Conservation (phyloP, 2,113 vertebrate genomes). For the Dunckerocampus dactyliophorus region DNA sequence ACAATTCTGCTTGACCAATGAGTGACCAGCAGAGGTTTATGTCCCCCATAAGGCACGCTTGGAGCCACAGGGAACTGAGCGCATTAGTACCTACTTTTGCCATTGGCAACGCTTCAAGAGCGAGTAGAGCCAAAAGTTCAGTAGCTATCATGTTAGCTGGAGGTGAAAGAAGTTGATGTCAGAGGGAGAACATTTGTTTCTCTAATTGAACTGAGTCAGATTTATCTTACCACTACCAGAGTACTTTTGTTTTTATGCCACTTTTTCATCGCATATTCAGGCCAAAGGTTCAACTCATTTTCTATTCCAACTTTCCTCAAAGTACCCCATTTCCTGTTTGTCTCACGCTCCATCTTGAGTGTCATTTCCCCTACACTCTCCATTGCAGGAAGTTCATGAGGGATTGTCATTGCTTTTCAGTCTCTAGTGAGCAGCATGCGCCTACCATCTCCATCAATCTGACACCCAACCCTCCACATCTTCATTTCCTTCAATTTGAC, state of each 20-base stretch:
- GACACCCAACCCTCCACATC: neutral
- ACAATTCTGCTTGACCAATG: no score
- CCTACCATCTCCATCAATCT: neutral
- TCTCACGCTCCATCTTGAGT: constrained; percentile 2
- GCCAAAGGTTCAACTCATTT: neutral
- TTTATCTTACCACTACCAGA: neutral
- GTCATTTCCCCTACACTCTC: neutral
- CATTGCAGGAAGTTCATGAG: neutral
- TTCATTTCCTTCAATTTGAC: neutral
- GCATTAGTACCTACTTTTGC: no score
- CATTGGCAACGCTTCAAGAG: no score
- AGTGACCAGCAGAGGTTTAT: no score
- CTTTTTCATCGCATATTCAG: neutral
- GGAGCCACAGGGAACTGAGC: no score
- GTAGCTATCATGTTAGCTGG: no score
- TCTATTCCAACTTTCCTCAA: neutral
- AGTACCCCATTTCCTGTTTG: constrained; percentile 3
- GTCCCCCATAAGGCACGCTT: no score
- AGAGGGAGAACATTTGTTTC: no score
- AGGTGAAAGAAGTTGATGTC: no score
- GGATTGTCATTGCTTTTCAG: neutral
- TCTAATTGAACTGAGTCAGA: no score
- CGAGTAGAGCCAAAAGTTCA: no score
- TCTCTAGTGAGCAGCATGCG: neutral
- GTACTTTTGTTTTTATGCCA: neutral